Base-by-base conservation (phyloP, 2,113 vertebrate genomes). In the Madoqua kirkii region DNA sequence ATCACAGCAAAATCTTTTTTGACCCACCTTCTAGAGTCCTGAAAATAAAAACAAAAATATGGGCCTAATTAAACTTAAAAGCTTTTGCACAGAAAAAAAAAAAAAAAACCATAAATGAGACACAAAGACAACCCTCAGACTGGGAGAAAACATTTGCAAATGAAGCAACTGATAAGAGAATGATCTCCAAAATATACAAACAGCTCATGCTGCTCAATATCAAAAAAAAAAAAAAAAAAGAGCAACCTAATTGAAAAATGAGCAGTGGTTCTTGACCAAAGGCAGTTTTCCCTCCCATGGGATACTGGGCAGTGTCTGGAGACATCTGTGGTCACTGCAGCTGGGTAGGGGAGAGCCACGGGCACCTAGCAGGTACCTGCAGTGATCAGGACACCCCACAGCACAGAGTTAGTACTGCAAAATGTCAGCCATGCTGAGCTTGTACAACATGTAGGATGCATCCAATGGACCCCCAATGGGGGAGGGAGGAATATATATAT, bases 311-410 rank as follows among this genome's bases (percentile, higher is more conserved):
- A 16, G 52, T 8, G 23, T 62, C 16, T 93, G 31, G 54, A 87
- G 76, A 40, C 31, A 55, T 76, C 31, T 62, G 50, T 76, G 43
- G 74, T 36, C 52, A 55, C 40, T 54, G 71, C n/a, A 40, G 8
- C 10, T 4, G 0, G 2, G 2, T 31, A 25, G 29, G 36, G 64
- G 21, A 48, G 48, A 31, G 62, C 62, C 19, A 23, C 0, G 2
- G n/a, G 45, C 16, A 79, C 31, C 52, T 54, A 6, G 6, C 17
- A 31, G 19, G 33, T 9, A 23, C 19, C 6, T 31, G 7, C 15
- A n/a, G 33, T 0, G 17, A 31, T 36, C 76, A 83, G 19, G 10
- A 43, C 2, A 13, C 43, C 19, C 64, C 23, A 25, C 60, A 15
- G 3, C 27, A 3, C 21, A 45, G 3, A 64, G 36, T 6, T 14